Conservation (phyloP, 2,113 vertebrate species). For the Sapayoa aenigma region DNA sequence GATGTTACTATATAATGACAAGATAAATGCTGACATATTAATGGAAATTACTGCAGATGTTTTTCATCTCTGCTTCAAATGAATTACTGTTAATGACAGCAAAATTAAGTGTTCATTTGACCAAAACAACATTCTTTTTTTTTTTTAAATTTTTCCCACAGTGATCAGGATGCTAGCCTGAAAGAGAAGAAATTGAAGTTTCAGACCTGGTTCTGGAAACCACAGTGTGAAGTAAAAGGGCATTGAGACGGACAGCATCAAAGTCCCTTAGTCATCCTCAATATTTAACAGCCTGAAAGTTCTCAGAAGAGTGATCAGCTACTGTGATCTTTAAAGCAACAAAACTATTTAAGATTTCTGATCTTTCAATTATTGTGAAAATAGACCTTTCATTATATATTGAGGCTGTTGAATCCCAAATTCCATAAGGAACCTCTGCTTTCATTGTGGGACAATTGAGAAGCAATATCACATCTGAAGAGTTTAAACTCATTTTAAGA, state of each 20-base stretch:
- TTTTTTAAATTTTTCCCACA: background rate
- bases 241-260: background rate
- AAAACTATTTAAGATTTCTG: background rate
- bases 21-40: background rate
- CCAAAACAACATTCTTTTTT: background rate
- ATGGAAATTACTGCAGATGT: conserved; percentile 7
- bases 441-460: background rate
- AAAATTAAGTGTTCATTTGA: background rate
- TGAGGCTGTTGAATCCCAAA: background rate
- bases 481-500: background rate
- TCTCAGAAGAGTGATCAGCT: background rate
- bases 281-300: background rate
- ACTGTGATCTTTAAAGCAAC: background rate
- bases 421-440: background rate
- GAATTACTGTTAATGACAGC: background rate
- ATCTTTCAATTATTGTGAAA: background rate
- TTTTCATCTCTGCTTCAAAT: background rate
- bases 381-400: background rate
- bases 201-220: background rate
- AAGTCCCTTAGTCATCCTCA: background rate
- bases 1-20: background rate
- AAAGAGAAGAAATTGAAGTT: background rate
- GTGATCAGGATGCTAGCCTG: background rate
- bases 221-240: background rate
- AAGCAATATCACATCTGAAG: background rate